phyloP scores from a whole-genome alignment of 64 coral and sea anemone species.

The Exaiptasia diaphana region DNA sequence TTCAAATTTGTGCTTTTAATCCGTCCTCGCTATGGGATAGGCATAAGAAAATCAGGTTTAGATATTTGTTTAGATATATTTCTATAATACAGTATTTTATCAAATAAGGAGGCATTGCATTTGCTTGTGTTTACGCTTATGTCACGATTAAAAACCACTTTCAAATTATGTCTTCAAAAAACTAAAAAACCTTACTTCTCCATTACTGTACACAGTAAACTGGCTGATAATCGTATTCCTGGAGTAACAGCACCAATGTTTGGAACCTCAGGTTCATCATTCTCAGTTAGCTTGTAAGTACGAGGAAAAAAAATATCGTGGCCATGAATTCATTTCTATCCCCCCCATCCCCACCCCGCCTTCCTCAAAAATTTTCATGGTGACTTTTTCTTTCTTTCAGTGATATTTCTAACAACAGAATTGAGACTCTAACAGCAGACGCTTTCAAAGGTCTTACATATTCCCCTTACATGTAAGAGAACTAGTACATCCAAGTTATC shows the following conservation, averaged over 20 bases:
- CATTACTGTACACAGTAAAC: background rate
- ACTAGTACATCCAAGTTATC: too few relatives aligned
- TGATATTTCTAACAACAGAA: conserved; percentile 29
- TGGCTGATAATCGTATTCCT: conserved; percentile 5
- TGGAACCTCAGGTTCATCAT: conserved; percentile 42
- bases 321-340: background rate
- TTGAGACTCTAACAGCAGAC: conserved; percentile 48
- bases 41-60: too few relatives aligned
- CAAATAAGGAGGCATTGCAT: too few relatives aligned
- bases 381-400: background rate
- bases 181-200: too few relatives aligned
- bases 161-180: background rate
- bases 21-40: too few relatives aligned
- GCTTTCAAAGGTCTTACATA: conserved; percentile 41
- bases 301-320: too few relatives aligned
- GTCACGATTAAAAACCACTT: too few relatives aligned
- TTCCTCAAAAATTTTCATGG: background rate
- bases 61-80: too few relatives aligned
- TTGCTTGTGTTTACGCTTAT: too few relatives aligned
- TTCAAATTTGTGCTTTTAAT: too few relatives aligned
- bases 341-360: background rate
- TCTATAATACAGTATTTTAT: too few relatives aligned
- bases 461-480: conserved; percentile 31
- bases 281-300: conserved; percentile 31
- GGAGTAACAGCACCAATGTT: conserved; percentile 59